Evolutionary conservation across 2,888 invertebrate species (phyloP).

Genomic region (Norana najaformis): DNA sequence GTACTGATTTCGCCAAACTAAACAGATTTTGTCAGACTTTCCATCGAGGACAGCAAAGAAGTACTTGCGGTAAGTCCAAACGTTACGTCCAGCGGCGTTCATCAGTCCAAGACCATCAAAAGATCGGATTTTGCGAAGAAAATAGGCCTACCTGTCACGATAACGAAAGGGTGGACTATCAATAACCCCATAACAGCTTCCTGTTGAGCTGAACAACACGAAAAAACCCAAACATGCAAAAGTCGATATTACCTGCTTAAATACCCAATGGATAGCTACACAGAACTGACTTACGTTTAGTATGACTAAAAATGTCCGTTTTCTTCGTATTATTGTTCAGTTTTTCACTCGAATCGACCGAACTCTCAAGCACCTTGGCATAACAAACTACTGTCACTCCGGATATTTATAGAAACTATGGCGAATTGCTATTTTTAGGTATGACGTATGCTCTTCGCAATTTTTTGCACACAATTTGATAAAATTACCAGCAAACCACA

Average conservation of each 20-base stretch:
- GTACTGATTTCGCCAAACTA: neutral
- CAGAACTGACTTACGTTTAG: neutral
- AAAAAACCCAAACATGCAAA: neutral
- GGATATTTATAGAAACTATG: neutral
- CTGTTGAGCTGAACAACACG: neutral
- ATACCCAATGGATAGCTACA: neutral
- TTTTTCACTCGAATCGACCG: neutral
- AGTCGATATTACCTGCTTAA: neutral
- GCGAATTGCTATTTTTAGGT: neutral
- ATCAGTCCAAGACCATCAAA: neutral
- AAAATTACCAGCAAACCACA: neutral
- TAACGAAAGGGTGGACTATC: neutral
- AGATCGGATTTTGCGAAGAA: neutral
- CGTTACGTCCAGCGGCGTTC: neutral
- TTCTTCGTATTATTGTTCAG: neutral
- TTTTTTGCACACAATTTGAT: neutral
- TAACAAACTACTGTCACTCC: neutral
- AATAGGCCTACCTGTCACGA: neutral
- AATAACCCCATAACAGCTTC: neutral
- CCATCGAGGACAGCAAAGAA: neutral
- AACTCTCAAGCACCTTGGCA: neutral
- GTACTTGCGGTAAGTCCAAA: neutral
- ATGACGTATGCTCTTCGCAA: neutral
- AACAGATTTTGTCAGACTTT: neutral
- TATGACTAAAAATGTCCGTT: neutral